These are phyloP conservation scores for Zaprionus taronus DNA, from an alignment of 1,140 invertebrate genomes.

Conservation along the genomic window DNA sequence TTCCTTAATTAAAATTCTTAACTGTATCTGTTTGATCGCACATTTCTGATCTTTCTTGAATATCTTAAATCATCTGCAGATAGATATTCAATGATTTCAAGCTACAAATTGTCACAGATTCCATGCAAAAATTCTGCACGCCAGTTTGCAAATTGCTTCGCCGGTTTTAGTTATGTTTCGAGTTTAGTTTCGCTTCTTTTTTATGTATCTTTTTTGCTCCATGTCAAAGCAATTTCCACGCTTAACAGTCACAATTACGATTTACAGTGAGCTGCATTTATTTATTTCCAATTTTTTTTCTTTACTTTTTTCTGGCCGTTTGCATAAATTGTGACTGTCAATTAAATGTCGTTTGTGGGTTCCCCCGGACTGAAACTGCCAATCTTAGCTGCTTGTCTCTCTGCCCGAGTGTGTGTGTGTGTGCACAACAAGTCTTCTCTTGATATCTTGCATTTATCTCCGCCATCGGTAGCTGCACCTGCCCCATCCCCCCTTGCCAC, in stretches of 20 bases:
- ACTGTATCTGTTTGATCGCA: too few species aligned
- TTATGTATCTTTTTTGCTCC: constrained; percentile 4
- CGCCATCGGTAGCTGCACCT: constrained; percentile 39
- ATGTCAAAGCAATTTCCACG: constrained; percentile 42
- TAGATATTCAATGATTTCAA: neutral
- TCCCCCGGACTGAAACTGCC: constrained; percentile 53
- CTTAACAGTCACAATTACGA: constrained; percentile 36
- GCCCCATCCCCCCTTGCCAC: constrained; percentile 25
- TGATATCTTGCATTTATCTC: constrained; percentile 50
- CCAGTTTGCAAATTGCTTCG: constrained; percentile 4
- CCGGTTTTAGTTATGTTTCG: neutral
- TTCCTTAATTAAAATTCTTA: too few species aligned
- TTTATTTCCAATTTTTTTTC: constrained; percentile 34
- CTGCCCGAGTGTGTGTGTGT: neutral
- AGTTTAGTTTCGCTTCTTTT: neutral
- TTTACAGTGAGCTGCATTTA: constrained; percentile 34
- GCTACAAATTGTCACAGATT: constrained; percentile 8
- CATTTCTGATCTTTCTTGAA: too few species aligned
- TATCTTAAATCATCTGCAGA: neutral
- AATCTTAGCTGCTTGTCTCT: constrained; percentile 49
- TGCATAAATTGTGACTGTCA: constrained; percentile 79
- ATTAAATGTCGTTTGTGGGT: constrained; percentile 71
- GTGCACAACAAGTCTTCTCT: constrained; percentile 39
- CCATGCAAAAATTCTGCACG: neutral
- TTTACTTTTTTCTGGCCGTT: constrained; percentile 64